Conservation (phyloP, 2,113 vertebrate genomes). For the Mungos mungo region DNA sequence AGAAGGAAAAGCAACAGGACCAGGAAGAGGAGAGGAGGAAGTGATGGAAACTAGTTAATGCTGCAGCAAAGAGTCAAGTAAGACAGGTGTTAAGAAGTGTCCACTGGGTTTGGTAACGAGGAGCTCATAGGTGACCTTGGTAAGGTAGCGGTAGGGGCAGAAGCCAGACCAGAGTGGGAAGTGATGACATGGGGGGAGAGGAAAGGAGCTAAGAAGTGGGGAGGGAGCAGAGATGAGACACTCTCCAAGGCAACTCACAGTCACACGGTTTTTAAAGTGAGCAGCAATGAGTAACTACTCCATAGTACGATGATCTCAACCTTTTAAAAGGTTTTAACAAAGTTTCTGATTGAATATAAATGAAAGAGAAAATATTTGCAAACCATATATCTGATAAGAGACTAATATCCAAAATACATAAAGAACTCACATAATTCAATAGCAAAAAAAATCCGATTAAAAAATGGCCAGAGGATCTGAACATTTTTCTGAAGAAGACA, state of each 20-base stretch:
- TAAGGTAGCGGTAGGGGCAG: neutral
- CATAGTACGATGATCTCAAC: neutral
- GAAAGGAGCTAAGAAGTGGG: neutral
- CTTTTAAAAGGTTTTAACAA: neutral
- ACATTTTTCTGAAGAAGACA: neutral
- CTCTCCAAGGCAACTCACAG: neutral
- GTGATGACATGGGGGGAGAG: neutral
- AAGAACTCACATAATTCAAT: neutral
- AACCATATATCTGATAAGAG: neutral
- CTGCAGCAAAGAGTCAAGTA: neutral
- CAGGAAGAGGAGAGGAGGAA: slow-evolving; percentile 30
- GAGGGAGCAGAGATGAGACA: neutral
- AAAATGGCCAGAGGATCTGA: neutral
- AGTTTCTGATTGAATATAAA: slow-evolving; percentile 11
- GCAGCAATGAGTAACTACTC: neutral
- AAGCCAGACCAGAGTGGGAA: neutral
- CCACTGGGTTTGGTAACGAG: neutral
- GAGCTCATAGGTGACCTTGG: neutral
- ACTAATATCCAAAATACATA: neutral
- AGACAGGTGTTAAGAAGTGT: neutral
- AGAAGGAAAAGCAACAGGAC: neutral
- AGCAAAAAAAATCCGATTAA: neutral
- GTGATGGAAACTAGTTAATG: slow-evolving; percentile 27
- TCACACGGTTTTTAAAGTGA: neutral
- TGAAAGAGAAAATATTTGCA: neutral